These are phyloP conservation scores for Akabosia matsudoensis DNA, from an alignment of 1,140 invertebrate species.

Conservation along the genomic window DNA sequence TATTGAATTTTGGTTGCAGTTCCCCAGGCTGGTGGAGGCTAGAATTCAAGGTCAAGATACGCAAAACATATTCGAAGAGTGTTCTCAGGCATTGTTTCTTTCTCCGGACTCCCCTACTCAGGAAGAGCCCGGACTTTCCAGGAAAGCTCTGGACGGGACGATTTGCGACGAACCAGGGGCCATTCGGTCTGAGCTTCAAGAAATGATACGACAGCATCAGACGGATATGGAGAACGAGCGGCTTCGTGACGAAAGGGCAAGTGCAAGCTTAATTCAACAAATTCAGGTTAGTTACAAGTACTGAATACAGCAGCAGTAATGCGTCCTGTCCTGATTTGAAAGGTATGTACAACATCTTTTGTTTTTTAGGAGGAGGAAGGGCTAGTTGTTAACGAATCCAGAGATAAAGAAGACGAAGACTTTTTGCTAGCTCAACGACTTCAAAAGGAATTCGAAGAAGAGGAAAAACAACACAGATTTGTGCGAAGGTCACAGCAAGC, in stretches of 20 bases:
- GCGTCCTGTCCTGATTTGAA: neutral
- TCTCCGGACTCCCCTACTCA: neutral
- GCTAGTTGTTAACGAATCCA: neutral
- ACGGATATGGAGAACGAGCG: neutral
- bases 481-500: neutral
- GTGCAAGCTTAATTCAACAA: constrained; percentile 1
- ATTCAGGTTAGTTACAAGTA: neutral
- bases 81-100: neutral
- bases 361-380: neutral
- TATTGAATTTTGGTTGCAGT: neutral
- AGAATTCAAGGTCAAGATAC: neutral
- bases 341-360: neutral
- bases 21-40: neutral
- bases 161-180: neutral
- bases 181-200: neutral
- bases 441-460: neutral
- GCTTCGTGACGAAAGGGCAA: neutral
- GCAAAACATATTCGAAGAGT: neutral
- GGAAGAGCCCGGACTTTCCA: neutral
- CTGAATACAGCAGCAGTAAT: neutral
- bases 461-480: neutral
- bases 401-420: neutral
- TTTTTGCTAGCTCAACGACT: neutral
- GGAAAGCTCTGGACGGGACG: neutral
- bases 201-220: constrained; percentile 5